phyloP scores from a whole-genome alignment of 2,888 invertebrate genomes.

The Hipparchia semele region DNA sequence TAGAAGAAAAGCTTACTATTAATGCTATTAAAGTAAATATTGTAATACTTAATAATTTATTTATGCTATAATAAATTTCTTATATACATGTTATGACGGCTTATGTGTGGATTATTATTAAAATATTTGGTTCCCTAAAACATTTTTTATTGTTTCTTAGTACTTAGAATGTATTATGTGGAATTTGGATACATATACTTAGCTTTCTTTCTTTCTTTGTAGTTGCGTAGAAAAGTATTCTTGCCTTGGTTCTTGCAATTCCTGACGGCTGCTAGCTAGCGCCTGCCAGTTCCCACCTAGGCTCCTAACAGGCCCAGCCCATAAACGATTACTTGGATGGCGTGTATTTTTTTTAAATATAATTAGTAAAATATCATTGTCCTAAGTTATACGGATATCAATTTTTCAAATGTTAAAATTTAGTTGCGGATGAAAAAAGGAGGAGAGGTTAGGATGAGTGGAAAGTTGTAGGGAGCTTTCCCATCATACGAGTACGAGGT shows the following conservation, averaged over 20 bases:
- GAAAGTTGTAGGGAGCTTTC: constrained; percentile 10
- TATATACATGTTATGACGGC: background rate
- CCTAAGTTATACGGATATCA: too few species aligned
- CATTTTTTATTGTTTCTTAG: too few species aligned
- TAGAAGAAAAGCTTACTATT: background rate
- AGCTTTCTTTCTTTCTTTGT: too few species aligned
- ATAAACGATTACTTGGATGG: too few species aligned
- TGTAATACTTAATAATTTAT: background rate
- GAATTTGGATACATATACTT: background rate
- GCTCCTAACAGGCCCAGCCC: too few species aligned
- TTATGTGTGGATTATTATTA: background rate
- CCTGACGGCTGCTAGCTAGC: too few species aligned
- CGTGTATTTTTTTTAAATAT: too few species aligned
- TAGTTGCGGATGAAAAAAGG: background rate
- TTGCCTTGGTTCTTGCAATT: too few species aligned
- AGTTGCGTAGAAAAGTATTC: background rate
- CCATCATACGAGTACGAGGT: constrained; percentile 27
- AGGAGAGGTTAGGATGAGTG: background rate
- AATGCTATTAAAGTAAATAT: background rate
- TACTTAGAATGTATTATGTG: background rate
- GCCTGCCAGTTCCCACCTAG: too few species aligned
- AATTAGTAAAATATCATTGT: too few species aligned
- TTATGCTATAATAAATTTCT: background rate
- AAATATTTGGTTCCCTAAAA: background rate
- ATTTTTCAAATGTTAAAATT: background rate